Evolutionary conservation across 2,888 invertebrate genomes (phyloP).

Genomic region (Rambutsinella grinnellia): DNA sequence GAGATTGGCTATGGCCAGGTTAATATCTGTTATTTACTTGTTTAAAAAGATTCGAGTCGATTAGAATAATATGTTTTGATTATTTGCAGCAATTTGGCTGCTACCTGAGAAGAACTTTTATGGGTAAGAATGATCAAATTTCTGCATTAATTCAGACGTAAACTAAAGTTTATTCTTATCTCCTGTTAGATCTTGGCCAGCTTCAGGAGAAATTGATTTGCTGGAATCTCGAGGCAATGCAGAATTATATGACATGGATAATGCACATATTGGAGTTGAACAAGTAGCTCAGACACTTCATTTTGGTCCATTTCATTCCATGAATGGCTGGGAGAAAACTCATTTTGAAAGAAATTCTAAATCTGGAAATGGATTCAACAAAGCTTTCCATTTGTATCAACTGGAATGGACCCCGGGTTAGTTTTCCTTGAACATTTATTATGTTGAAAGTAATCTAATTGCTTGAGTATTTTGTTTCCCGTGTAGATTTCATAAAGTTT

Average conservation of each 20-base stretch:
- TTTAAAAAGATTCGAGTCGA: not conserved
- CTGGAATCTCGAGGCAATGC: constrained; percentile 77
- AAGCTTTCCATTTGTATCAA: constrained; percentile 77
- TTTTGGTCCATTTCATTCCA: constrained; percentile 75
- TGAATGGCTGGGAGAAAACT: constrained; percentile 73
- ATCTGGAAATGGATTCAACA: constrained; percentile 69
- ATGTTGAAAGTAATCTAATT: too few relatives aligned
- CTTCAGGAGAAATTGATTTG: constrained; percentile 52
- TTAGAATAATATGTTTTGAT: not conserved
- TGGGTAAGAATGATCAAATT: too few relatives aligned
- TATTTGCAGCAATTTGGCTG: constrained; percentile 55
- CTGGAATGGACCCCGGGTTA: constrained; percentile 46
- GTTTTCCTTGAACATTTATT: too few relatives aligned
- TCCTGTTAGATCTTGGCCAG: constrained; percentile 53
- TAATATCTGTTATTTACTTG: not conserved
- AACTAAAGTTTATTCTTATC: too few relatives aligned
- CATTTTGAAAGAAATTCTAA: constrained; percentile 69
- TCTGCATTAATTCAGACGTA: too few relatives aligned
- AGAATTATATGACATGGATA: constrained; percentile 67
- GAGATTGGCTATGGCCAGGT: constrained; percentile 68
- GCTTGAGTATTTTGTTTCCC: too few relatives aligned
- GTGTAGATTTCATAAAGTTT: constrained; percentile 55
- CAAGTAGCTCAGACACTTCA: constrained; percentile 76
- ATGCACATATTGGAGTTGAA: constrained; percentile 74
- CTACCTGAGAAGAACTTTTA: constrained; percentile 45